phyloP scores from a whole-genome alignment of 2,888 invertebrate genomes.

The Pseudococcus jackbeardsleyi region DNA sequence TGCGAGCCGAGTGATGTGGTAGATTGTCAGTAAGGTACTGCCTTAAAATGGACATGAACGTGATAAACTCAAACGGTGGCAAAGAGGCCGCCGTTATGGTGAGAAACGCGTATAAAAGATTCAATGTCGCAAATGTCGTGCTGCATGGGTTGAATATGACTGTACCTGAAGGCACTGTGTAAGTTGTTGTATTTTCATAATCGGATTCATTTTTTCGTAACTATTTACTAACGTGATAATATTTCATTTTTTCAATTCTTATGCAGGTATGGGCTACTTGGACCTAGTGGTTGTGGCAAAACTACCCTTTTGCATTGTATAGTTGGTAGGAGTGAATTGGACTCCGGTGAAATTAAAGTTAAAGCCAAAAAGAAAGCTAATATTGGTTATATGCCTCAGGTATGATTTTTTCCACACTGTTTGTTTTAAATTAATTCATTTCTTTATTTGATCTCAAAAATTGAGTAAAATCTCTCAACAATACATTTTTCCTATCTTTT shows the following conservation, averaged over 20 bases:
- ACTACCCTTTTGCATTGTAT: conserved; percentile 73
- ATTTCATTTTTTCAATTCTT: conserved; percentile 49
- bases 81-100: conserved; percentile 67
- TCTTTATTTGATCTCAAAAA: not conserved
- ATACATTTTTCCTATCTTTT: conserved; percentile 27
- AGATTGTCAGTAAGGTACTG: not conserved
- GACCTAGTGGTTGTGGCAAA: conserved; percentile 74
- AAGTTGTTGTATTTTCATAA: conserved; percentile 71
- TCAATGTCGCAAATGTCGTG: conserved; percentile 67
- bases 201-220: not conserved
- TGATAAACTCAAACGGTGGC: conserved; percentile 48
- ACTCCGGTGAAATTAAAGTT: conserved; percentile 71
- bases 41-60: conserved; percentile 59
- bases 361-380: conserved; percentile 70
- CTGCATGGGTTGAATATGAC: conserved; percentile 69
- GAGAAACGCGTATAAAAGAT: conserved; percentile 68
- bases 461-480: no score
- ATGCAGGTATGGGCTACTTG: conserved; percentile 73
- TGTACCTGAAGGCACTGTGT: conserved; percentile 83
- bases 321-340: conserved; percentile 71
- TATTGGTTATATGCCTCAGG: conserved; percentile 74
- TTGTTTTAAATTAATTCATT: not conserved
- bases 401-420: conserved; percentile 68
- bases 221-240: not conserved
- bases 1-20: conserved; percentile 33